These are phyloP conservation scores for Trichogramma pretiosum DNA, from an alignment of 1,140 invertebrate species.

Conservation along the genomic window DNA sequence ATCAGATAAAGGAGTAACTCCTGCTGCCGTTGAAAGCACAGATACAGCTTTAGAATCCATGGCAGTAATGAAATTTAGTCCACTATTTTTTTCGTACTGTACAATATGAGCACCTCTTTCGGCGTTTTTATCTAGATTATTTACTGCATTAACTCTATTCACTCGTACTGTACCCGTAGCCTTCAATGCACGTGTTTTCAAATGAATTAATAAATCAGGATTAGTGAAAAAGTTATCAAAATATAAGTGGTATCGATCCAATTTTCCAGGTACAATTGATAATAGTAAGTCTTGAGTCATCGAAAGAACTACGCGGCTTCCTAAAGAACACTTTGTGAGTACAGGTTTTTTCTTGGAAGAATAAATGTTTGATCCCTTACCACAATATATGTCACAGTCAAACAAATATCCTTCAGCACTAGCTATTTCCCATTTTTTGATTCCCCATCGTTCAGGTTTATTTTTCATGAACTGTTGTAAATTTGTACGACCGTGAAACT, in stretches of 20 bases:
- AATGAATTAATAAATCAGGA: conserved; percentile 1
- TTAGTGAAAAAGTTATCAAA: conserved; percentile 1
- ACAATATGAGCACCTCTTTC: conserved; percentile 13
- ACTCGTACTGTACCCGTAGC: conserved; percentile 15
- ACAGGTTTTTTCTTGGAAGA: no score
- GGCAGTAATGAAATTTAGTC: conserved; percentile 19
- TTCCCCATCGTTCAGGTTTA: no score
- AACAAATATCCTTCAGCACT: no score
- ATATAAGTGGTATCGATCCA: neutral
- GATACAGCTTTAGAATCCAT: conserved; percentile 20
- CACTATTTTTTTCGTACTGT: conserved; percentile 19
- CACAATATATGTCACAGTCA: no score
- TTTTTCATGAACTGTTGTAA: no score
- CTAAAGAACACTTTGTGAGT: no score
- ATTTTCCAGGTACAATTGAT: no score
- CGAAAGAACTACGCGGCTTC: no score
- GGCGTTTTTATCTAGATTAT: conserved; percentile 16
- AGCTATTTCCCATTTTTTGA: no score
- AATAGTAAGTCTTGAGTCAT: no score
- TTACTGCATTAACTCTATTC: conserved; percentile 15
- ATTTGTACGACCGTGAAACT: no score
- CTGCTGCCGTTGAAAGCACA: conserved; percentile 15
- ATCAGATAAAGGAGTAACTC: conserved; percentile 10
- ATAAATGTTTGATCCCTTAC: no score
- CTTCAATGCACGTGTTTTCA: conserved; percentile 14